Evolutionary conservation across 2,888 invertebrate genomes (phyloP).

Genomic region (Drosophila anomelani): DNA sequence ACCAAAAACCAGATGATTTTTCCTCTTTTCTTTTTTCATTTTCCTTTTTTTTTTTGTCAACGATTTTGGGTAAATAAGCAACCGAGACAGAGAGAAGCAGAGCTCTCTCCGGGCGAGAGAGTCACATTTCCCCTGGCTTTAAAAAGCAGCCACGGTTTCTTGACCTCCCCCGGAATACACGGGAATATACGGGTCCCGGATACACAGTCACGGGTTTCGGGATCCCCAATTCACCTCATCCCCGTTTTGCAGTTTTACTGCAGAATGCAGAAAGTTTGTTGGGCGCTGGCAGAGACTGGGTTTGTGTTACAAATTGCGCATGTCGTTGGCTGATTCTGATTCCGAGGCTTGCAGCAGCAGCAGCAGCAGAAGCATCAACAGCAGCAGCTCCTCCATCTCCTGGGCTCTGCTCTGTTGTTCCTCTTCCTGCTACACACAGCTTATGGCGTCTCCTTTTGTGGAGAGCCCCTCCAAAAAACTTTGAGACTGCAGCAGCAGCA

Average conservation of each 20-base stretch:
- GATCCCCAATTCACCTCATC: constrained; percentile 7
- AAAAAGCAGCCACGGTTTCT: constrained; percentile 69
- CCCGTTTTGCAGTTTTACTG: constrained; percentile 29
- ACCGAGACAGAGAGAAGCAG: constrained; percentile 18
- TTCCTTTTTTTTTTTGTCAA: constrained; percentile 21
- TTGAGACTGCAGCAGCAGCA: constrained; percentile 17
- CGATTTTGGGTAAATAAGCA: constrained; percentile 67
- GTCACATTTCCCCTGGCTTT: constrained; percentile 39
- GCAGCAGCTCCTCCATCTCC: constrained; percentile 18
- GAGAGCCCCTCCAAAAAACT: constrained; percentile 6
- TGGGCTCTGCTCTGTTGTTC: constrained; percentile 4
- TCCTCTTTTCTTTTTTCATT: constrained; percentile 20
- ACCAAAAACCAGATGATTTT: constrained; percentile 68
- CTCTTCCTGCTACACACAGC: constrained; percentile 14
- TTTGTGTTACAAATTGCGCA: constrained; percentile 85
- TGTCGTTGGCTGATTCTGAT: constrained; percentile 75
- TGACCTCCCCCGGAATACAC: constrained; percentile 73
- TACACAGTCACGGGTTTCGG: constrained; percentile 35
- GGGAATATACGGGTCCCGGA: constrained; percentile 36
- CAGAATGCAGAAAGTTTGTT: constrained; percentile 59
- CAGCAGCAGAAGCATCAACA: constrained; percentile 13
- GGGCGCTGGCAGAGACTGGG: constrained; percentile 83
- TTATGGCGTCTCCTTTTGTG: constrained; percentile 14
- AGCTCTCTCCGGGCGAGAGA: constrained; percentile 21
- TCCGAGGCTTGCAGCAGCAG: constrained; percentile 30